These are phyloP conservation scores for Carcina quercana DNA, from an alignment of 2,888 invertebrate genomes.

Conservation along the genomic window DNA sequence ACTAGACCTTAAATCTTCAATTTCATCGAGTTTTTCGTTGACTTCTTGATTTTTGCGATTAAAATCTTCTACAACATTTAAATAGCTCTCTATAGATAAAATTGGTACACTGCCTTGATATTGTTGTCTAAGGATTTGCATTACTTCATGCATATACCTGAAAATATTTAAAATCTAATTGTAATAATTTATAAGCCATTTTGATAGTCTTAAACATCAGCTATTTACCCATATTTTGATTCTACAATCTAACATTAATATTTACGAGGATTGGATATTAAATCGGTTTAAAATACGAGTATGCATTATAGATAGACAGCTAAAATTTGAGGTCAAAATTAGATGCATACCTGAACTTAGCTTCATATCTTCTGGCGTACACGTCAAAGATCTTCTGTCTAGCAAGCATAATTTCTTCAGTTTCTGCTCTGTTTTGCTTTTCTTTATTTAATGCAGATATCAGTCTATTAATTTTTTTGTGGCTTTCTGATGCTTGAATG, in stretches of 20 bases:
- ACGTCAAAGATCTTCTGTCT: conserved; percentile 58
- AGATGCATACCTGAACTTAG: conserved; percentile 49
- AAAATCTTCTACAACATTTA: conserved; percentile 43
- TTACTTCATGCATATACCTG: conserved; percentile 52
- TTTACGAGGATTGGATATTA: no score
- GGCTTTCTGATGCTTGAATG: conserved; percentile 57
- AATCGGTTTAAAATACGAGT: neutral
- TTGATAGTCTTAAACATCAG: neutral
- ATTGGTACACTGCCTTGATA: conserved; percentile 59
- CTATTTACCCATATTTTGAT: no score
- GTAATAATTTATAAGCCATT: no score
- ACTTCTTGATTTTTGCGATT: conserved; percentile 37
- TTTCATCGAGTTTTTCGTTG: conserved; percentile 47
- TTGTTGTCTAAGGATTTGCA: conserved; percentile 53
- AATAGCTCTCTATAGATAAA: conserved; percentile 47
- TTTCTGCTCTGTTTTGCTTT: conserved; percentile 43
- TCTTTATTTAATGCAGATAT: conserved; percentile 47
- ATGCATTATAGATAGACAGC: neutral
- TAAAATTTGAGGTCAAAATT: neutral
- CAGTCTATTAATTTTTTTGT: conserved; percentile 55
- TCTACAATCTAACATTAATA: no score
- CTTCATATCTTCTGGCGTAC: conserved; percentile 48
- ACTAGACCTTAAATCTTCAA: conserved; percentile 46
- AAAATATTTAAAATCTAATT: conserved; percentile 19
- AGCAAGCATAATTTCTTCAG: conserved; percentile 51